Evolutionary conservation across 2,113 vertebrate species (phyloP), one percentile per base, ranked within the genome.

Genomic region (Pedionomus torquatus): DNA sequence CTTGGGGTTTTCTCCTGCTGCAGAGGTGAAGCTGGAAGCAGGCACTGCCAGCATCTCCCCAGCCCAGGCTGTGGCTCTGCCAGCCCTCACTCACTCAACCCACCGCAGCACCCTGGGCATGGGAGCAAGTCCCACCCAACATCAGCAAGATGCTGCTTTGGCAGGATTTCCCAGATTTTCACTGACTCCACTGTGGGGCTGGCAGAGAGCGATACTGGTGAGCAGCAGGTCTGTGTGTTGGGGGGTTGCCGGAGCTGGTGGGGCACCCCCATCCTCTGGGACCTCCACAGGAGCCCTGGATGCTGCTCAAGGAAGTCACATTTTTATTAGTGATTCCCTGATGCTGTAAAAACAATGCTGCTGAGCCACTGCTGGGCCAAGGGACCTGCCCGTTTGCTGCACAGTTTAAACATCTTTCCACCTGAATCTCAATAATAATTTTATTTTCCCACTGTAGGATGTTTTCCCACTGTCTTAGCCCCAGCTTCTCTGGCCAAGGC

Each of bases 71-170:
- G 46, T 60, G 55, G 46, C 46, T 82, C 41, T 74, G 49, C 37
- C 44, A 39, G 35, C 30, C 63, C 31, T 81, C 2, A 1, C 24
- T 35, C 0, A 0, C 19, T 51, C 30, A 55, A 55, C 23, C 28
- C 0, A 0, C 8, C 17, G 43, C 35, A 33, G 49, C 35, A 5
- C 23, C 0, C 0, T 16, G 23, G 72, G 17, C 39, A n/a, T 5
- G 52, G 71, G 55, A 60, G 33, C 48, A 60, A 0, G 2, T 91
- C 24, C 41, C 5, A 24, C 44, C 43, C 49, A 63, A 16, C 30
- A n/a, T 15, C 41, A 18, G 18, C 2, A 12, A 69, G 55, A 19
- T 33, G 39, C 54, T 81, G 60, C 65, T 78, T 63, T 61, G 41
- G 41, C 5, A 1, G 5, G 5, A 24, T 76, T 70, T 60, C 35